Evolutionary conservation across 1,140 invertebrate genomes (phyloP), one percentile per base, ranked within the genome.

Genomic region (Pseudomyrmex concolor): DNA sequence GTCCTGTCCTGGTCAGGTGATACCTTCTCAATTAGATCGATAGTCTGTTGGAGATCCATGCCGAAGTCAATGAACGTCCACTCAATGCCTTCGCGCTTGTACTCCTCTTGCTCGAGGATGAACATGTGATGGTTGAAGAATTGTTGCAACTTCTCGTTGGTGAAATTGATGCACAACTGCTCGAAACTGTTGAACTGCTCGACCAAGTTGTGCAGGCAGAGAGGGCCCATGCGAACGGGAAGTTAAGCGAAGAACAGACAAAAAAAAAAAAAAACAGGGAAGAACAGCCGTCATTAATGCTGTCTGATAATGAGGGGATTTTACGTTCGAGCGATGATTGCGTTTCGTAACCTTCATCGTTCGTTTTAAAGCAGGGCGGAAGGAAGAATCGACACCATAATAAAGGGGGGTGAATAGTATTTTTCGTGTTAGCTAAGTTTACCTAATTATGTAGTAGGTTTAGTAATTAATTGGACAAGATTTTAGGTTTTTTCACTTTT

Each of bases 51-150:
- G 84, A 97, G 95, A 90, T 97, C 96, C 95, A 97, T 96, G 92
- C 96, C 96, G 92, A 97, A 97, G 93, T 97, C 96, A 94, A 97
- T 96, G 93, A 97, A 96, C 78, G 95, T 95, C 96, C 96, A 96
- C 62, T 96, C 95, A 93, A 96, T 96, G 72, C 95, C 95, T 91
- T 96, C 96, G 78, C 95, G 95, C 88, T 96, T 96, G 94, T 97
- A 97, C 86, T 97, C 96, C 93, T 96, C 96, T 93, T 96, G 96
- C 91, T 97, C 96, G 89, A 96, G 95, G 64, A 96, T 96, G 92
- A 96, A 96, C 96, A 96, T 97, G 94, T 96, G 96, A 86, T 96
- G 96, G 92, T 96, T 96, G 95, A 96, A 96, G 95, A 96, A 96
- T 89, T 96, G 96, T 90, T 96, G 96, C 71, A 96, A 94, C 89